Evolutionary conservation across 2,797 vertebrate genomes (phyloP).

Genomic region (Chelon auratus): DNA sequence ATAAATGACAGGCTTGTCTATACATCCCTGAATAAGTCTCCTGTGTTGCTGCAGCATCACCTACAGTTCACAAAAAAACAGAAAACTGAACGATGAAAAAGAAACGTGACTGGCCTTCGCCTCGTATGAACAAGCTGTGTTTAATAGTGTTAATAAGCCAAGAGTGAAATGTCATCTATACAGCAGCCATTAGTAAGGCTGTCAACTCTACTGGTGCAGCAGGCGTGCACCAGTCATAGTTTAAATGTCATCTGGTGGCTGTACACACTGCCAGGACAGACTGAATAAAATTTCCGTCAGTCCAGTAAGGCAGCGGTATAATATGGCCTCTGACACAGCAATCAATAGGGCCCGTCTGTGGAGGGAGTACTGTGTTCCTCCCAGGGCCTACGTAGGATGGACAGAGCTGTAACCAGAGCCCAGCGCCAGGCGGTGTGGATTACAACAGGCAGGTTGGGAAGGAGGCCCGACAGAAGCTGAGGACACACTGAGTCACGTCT

Average conservation of each 20-base stretch:
- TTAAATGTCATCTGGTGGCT: conserved; percentile 80
- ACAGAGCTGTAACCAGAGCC: conserved; percentile 64
- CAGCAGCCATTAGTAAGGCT: conserved; percentile 79
- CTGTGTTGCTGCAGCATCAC: conserved; percentile 7
- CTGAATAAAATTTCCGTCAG: conserved; percentile 65
- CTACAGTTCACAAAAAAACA: conserved; percentile 10
- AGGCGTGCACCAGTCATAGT: conserved; percentile 52
- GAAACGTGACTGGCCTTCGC: conserved; percentile 62
- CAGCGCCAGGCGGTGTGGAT: conserved; percentile 55
- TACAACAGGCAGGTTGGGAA: conserved; percentile 52
- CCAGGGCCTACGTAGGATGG: conserved; percentile 54
- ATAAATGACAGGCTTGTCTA: conserved; percentile 21
- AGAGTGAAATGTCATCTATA: conserved; percentile 80
- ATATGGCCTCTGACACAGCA: conserved; percentile 79
- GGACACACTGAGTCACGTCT: conserved; percentile 60
- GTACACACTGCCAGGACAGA: conserved; percentile 42
- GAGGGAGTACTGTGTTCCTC: conserved; percentile 73
- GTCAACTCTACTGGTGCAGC: conserved; percentile 59
- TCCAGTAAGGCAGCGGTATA: conserved; percentile 72
- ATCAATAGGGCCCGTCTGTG: conserved; percentile 81
- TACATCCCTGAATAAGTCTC: not conserved
- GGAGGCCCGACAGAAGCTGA: conserved; percentile 25
- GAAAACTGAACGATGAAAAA: conserved; percentile 22
- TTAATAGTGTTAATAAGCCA: conserved; percentile 76
- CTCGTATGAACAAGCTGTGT: conserved; percentile 72